phyloP scores from a whole-genome alignment of 2,797 vertebrate genomes.

The Erithacus rubecula region DNA sequence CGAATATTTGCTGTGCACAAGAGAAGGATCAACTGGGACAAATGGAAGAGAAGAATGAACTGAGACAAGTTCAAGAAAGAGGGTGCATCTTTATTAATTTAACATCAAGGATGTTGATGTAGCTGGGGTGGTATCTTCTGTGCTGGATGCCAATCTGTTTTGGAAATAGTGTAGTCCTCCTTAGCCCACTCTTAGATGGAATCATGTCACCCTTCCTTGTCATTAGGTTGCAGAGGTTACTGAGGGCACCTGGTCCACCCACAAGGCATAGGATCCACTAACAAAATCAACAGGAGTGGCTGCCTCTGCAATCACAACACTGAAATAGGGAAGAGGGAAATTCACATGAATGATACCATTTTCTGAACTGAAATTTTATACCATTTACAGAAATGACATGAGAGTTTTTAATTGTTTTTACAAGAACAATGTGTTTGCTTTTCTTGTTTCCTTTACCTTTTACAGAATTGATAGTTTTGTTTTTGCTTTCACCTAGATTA shows the following conservation, averaged over 20 bases:
- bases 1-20: neutral
- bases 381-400: rapidly evolving
- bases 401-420: neutral
- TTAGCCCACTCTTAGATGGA: neutral
- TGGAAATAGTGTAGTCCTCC: neutral
- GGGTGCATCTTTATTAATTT: neutral
- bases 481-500: neutral
- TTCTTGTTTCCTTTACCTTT: neutral
- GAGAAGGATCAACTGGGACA: neutral
- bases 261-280: neutral
- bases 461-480: neutral
- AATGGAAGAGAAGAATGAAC: neutral
- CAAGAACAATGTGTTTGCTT: neutral
- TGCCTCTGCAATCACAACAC: neutral
- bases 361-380: neutral
- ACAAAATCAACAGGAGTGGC: neutral
- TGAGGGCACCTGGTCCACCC: neutral
- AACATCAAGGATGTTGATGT: neutral
- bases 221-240: neutral
- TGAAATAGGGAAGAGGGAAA: neutral
- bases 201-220: rapidly evolving
- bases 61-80: neutral
- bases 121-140: neutral
- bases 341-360: neutral
- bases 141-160: neutral